Evolutionary conservation across 1,140 invertebrate species (phyloP).

Genomic region (Drosophila pruinosa): DNA sequence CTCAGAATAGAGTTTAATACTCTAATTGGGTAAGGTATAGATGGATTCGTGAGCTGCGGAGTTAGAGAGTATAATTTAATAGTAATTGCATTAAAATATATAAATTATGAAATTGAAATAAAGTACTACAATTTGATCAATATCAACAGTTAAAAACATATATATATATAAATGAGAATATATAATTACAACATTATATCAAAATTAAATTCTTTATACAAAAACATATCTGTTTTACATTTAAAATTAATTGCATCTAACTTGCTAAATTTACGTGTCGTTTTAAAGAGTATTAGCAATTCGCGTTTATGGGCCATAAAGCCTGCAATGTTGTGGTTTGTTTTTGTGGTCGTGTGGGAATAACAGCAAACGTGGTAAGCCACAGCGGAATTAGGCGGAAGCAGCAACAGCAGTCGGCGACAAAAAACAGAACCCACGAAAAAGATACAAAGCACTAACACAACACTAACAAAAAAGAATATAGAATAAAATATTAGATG

Average conservation of each 20-base stretch:
- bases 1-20: slow-evolving; percentile 14
- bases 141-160: too few species aligned
- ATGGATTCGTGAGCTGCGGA: not conserved
- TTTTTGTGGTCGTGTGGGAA: slow-evolving; percentile 43
- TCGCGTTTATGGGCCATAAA: not conserved
- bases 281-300: not conserved
- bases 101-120: too few species aligned
- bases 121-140: too few species aligned
- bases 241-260: not conserved
- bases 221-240: too few species aligned
- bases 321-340: not conserved
- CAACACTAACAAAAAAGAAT: not conserved
- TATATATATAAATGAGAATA: too few species aligned
- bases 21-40: not conserved
- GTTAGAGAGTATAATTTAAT: too few species aligned
- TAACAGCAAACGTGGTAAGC: slow-evolving; percentile 63
- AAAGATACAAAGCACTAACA: slow-evolving; percentile 14
- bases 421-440: slow-evolving; percentile 33
- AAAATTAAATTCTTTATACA: too few species aligned
- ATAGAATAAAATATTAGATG: slow-evolving; percentile 1
- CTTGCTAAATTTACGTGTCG: not conserved
- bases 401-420: slow-evolving; percentile 28
- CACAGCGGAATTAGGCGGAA: slow-evolving; percentile 59
- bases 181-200: too few species aligned
- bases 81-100: not conserved